These are phyloP conservation scores for Acanthoscelides obtectus DNA, from an alignment of 2,888 invertebrate genomes.

Conservation along the genomic window DNA sequence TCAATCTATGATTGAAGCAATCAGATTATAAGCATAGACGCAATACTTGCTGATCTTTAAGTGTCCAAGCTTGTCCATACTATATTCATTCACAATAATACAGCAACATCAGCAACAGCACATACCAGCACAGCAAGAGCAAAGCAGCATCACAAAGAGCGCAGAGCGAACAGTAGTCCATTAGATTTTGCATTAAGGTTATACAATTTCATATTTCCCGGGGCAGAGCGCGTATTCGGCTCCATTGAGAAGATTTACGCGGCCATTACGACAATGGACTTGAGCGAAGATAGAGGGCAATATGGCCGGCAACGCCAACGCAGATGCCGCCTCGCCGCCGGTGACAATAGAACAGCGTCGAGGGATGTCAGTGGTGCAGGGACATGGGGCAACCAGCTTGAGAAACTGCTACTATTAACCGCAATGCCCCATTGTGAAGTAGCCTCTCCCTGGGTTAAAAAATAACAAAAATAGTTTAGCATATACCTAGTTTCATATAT, in stretches of 20 bases:
- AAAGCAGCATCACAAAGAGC: background rate
- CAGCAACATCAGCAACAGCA: background rate
- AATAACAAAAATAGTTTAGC: too few species aligned
- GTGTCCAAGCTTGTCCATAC: too few species aligned
- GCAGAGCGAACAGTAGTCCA: slow-evolving; percentile 24
- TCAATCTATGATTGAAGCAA: too few species aligned
- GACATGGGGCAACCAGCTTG: too few species aligned
- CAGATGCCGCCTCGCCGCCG: slow-evolving; percentile 33
- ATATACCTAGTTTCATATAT: too few species aligned
- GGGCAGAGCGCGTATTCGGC: slow-evolving; percentile 35
- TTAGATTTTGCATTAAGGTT: slow-evolving; percentile 32
- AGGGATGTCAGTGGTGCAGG: background rate
- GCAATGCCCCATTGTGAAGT: too few species aligned
- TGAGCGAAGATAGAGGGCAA: slow-evolving; percentile 31
- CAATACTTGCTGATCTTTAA: too few species aligned
- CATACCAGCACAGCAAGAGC: background rate
- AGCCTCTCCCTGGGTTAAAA: too few species aligned
- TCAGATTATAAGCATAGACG: too few species aligned
- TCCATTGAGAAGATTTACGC: slow-evolving; percentile 35
- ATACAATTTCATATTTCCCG: slow-evolving; percentile 38
- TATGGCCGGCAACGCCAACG: slow-evolving; percentile 33
- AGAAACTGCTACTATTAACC: too few species aligned
- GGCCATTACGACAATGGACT: slow-evolving; percentile 39
- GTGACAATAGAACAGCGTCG: slow-evolving; percentile 35
- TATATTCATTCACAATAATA: background rate